Evolutionary conservation across 1,140 invertebrate species (phyloP).

Genomic region (Macrocentrus cingulum): DNA sequence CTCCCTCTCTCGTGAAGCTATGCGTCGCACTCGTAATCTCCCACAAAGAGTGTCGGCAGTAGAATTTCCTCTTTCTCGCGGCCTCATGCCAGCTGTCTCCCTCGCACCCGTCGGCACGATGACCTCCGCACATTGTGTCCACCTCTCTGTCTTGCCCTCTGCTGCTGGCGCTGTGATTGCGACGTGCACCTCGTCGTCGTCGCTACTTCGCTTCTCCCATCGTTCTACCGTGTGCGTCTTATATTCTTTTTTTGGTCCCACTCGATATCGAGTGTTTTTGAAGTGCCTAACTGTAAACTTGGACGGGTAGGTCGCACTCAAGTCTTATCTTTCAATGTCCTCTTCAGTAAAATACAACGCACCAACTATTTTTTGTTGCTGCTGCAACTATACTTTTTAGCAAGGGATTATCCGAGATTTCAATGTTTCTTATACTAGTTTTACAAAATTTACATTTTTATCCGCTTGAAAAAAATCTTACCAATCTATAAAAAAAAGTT

Average conservation of each 20-base stretch:
- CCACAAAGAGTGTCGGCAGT: neutral
- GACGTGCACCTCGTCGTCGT: conserved; percentile 13
- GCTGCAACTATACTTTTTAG: too few relatives aligned
- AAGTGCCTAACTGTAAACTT: conserved; percentile 23
- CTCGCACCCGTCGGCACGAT: conserved; percentile 29
- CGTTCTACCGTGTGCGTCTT: neutral
- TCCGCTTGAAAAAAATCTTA: too few relatives aligned
- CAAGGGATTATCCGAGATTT: too few relatives aligned
- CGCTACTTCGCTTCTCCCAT: neutral
- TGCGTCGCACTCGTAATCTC: conserved; percentile 2
- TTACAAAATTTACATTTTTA: too few relatives aligned
- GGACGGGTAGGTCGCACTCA: neutral
- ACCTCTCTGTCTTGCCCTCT: neutral
- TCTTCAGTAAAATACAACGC: too few relatives aligned
- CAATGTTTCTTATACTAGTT: too few relatives aligned
- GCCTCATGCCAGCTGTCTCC: conserved; percentile 33
- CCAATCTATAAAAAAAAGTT: too few relatives aligned
- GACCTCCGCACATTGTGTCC: conserved; percentile 42
- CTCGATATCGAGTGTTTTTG: conserved; percentile 23
- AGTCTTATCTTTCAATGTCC: neutral
- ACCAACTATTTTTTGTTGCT: too few relatives aligned
- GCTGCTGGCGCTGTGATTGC: conserved; percentile 5
- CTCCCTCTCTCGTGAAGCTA: conserved; percentile 7
- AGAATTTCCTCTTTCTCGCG: conserved; percentile 29
- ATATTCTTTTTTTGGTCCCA: conserved; percentile 2